Evolutionary conservation across 2,113 vertebrate species (phyloP), one percentile per base, ranked within the genome.

Genomic region (Oncorhynchus keta): DNA sequence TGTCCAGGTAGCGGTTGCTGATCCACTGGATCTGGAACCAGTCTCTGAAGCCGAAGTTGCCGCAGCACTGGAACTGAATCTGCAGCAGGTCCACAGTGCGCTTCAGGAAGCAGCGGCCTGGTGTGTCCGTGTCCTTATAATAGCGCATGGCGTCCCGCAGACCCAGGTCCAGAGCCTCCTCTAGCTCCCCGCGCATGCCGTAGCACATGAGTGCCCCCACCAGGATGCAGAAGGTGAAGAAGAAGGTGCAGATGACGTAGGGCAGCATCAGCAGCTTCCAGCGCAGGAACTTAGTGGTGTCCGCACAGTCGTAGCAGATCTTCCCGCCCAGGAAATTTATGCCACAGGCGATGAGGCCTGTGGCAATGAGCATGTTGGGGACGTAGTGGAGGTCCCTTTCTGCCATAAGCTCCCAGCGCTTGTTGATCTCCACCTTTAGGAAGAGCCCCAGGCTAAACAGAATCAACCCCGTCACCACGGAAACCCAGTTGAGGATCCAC

Each of bases 1-100:
- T 45, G 39, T 95, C 95, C 95, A 97, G 87, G n/a, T 96, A 97
- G 12, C 95, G 93, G 84, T 79, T 85, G 81, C 95, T 95, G 77
- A 96, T 89, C 96, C 96, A 97, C 87, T 97, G 95, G 81, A 97
- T 92, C 83, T 95, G 94, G 89, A 96, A 96, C 95, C 96, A 97
- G 89, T 97, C 96, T 75, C 90, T 94, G 74, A 93, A 95, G 68
- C 94, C 94, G 6, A 88, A 93, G 89, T 96, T 96, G 71, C 96
- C 96, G 74, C 96, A 97, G 88, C 96, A 97, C 0, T 84, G 93
- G 84, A 96, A 96, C 83, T 93, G 86, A 9, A 96, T 94, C 90
- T 97, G 96, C 85, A 97, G 88, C 79, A 93, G 72, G 84, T 97
- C 96, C 87, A 97, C 89, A 0, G 92, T 95, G 77, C 88, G 92